Percentiles rank a stretch among this genome's conserved stretches.
Evolutionary conservation across 2,113 vertebrate species (phyloP).

Genomic region (Amphiprion percula): DNA sequence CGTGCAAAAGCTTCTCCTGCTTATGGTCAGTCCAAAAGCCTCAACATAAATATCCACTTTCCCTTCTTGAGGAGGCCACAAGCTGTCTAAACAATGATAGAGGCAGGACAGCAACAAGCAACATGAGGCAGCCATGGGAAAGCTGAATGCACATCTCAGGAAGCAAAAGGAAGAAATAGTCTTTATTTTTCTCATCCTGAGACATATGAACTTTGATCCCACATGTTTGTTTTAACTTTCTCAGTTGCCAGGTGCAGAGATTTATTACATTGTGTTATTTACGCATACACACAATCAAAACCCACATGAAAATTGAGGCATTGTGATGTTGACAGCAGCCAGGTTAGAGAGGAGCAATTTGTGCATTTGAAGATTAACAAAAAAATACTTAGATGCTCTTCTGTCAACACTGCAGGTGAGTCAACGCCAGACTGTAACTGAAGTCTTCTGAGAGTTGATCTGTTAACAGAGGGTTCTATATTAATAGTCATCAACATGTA

Average conservation of each 20-base stretch:
- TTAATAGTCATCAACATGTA: not conserved
- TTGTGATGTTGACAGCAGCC: not conserved
- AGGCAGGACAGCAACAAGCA: conserved; percentile 84
- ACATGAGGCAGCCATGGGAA: conserved; percentile 90
- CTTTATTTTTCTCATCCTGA: conserved; percentile 87
- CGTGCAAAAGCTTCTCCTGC: conserved; percentile 40
- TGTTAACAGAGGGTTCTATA: not conserved
- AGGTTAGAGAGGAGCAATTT: not conserved
- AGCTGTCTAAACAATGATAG: conserved; percentile 92
- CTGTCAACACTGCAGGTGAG: conserved; percentile 8
- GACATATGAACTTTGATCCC: conserved; percentile 87
- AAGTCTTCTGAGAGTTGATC: not conserved
- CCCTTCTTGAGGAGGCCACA: conserved; percentile 85
- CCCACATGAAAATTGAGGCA: not conserved
- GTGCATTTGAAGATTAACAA: conserved; percentile 16
- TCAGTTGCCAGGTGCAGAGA: conserved; percentile 82
- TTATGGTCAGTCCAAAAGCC: conserved; percentile 68
- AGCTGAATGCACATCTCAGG: conserved; percentile 81
- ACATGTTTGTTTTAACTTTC: conserved; percentile 86
- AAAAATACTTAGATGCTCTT: not conserved
- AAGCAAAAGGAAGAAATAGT: conserved; percentile 82
- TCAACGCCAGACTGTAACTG: conserved; percentile 4
- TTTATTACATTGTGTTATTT: conserved; percentile 40
- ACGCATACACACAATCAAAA: conserved; percentile 7
- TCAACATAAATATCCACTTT: conserved; percentile 84